A percentile compares a stretch with the other conserved stretches of the same genome.
phyloP scores from a whole-genome alignment of 2,888 invertebrate genomes.

The Fabriciana adippe region DNA sequence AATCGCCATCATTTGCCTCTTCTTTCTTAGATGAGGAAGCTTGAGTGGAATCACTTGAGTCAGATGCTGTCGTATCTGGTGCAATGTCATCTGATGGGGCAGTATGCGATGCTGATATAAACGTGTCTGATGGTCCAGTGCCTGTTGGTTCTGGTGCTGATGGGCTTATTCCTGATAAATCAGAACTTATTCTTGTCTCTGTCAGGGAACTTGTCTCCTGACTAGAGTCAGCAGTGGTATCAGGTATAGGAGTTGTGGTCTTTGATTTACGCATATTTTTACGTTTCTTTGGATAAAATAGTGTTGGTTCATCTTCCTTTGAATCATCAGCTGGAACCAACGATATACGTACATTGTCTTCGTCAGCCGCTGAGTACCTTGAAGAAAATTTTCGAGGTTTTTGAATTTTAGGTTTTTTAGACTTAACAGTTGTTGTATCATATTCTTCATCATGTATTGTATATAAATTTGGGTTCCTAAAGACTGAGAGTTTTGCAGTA shows the following conservation, averaged over 20 bases:
- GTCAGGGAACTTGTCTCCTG: constrained; percentile 24
- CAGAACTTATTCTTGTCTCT: constrained; percentile 22
- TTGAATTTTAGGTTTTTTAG: constrained; percentile 26
- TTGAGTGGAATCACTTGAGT: constrained; percentile 55
- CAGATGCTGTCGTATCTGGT: constrained; percentile 44
- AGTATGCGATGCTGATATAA: constrained; percentile 26
- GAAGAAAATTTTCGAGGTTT: constrained; percentile 46
- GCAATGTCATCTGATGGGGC: constrained; percentile 33
- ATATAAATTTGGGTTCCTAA: constrained; percentile 64
- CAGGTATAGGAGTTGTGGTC: constrained; percentile 36
- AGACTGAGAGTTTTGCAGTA: constrained; percentile 63
- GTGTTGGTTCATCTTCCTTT: constrained; percentile 62
- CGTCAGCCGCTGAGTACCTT: constrained; percentile 45
- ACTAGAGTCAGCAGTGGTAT: constrained; percentile 28
- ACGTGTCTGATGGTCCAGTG: constrained; percentile 31
- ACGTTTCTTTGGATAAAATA: constrained; percentile 65
- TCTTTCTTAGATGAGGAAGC: constrained; percentile 60
- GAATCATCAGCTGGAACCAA: constrained; percentile 58
- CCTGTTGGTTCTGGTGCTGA: constrained; percentile 35
- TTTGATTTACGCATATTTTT: constrained; percentile 56
- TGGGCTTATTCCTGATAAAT: constrained; percentile 34
- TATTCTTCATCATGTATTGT: constrained; percentile 57
- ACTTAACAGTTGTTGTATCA: constrained; percentile 32
- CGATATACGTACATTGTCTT: constrained; percentile 60
- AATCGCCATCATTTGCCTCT: constrained; percentile 52